phyloP scores from a whole-genome alignment of 2,113 vertebrate genomes.

The Tricholaema leucomelas region DNA sequence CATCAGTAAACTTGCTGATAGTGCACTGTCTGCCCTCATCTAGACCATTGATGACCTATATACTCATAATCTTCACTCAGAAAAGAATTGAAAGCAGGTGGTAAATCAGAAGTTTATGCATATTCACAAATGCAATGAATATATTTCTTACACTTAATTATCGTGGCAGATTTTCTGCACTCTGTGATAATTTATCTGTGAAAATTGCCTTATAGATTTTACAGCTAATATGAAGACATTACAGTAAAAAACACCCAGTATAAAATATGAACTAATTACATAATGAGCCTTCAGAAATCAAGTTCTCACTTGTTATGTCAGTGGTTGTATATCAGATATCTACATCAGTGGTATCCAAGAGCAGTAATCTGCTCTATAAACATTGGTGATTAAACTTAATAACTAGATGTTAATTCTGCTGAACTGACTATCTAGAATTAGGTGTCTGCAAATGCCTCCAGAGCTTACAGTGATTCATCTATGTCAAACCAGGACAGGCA shows the following conservation, averaged over 20 bases:
- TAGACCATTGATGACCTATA: too few species aligned
- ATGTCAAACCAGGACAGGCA: background rate
- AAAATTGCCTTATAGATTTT: conserved; percentile 44
- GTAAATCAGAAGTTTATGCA: too few species aligned
- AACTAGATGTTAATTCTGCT: conserved; percentile 42
- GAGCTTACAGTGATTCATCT: background rate
- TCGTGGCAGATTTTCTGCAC: background rate
- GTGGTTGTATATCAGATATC: conserved; percentile 20
- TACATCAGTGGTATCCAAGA: too few species aligned
- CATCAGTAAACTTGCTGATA: too few species aligned
- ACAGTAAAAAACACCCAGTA: conserved; percentile 19
- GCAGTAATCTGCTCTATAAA: conserved; percentile 35
- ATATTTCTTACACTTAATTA: conserved; percentile 43
- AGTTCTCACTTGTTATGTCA: conserved; percentile 15
- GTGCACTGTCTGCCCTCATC: too few species aligned
- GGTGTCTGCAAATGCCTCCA: background rate
- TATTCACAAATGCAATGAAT: conserved; percentile 24
- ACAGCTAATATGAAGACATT: conserved; percentile 40
- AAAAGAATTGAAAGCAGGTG: too few species aligned
- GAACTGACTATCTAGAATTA: conserved; percentile 6
- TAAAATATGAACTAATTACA: conserved; percentile 44
- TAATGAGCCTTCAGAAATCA: conserved; percentile 47
- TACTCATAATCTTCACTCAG: too few species aligned
- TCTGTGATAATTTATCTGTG: conserved; percentile 31
- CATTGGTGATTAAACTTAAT: conserved; percentile 52